Conservation (phyloP, 1,140 invertebrate species). For the Lepidotrigona ventralis region DNA sequence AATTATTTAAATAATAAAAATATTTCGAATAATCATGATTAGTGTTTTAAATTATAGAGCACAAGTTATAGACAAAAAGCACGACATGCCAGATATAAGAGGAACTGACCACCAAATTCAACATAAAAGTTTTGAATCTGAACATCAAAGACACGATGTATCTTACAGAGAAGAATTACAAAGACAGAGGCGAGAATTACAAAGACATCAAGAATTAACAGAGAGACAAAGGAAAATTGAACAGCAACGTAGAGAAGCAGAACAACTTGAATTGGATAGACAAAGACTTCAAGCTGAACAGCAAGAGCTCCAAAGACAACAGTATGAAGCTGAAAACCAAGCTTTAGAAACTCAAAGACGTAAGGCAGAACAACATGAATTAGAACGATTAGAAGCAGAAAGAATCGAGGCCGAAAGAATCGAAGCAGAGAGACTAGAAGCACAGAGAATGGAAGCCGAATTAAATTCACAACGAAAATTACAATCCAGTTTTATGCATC, state of each 20-base stretch:
- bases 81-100: conserved; percentile 31
- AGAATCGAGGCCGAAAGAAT: conserved; percentile 62
- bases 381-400: conserved; percentile 59
- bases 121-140: conserved; percentile 66
- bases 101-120: conserved; percentile 52
- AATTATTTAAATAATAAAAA: neutral
- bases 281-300: conserved; percentile 63
- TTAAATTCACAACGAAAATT: conserved; percentile 71
- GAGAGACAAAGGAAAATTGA: conserved; percentile 65
- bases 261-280: conserved; percentile 64
- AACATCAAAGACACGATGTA: conserved; percentile 61
- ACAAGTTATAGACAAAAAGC: conserved; percentile 40
- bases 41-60: conserved; percentile 20
- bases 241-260: conserved; percentile 63
- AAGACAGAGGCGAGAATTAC: conserved; percentile 64
- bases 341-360: conserved; percentile 65
- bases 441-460: conserved; percentile 69
- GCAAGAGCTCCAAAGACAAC: conserved; percentile 53
- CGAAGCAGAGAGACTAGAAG: conserved; percentile 63
- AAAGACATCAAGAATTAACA: conserved; percentile 53
- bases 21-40: neutral
- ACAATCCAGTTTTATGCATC: conserved; percentile 70
- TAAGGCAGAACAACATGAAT: conserved; percentile 59
- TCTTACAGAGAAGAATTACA: conserved; percentile 47
- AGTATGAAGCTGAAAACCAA: conserved; percentile 54